phyloP scores from a whole-genome alignment of 2,888 invertebrate genomes.

The Troilus luridus region DNA sequence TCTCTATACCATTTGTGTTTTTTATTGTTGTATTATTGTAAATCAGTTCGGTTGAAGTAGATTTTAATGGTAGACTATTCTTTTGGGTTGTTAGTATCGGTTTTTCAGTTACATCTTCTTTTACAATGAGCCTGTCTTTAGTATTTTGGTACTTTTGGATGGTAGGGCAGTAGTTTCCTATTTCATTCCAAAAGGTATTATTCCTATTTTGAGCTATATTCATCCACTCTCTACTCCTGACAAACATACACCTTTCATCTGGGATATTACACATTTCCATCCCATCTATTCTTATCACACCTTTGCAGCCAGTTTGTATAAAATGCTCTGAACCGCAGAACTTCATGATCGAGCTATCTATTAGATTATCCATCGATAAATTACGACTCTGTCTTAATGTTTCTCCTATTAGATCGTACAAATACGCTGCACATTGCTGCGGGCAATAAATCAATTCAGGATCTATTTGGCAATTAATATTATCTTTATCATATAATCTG shows the following conservation, averaged over 20 bases:
- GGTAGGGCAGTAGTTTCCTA: slow-evolving; percentile 31
- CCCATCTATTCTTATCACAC: slow-evolving; percentile 32
- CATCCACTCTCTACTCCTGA: slow-evolving; percentile 28
- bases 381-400: slow-evolving; percentile 31
- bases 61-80: not conserved
- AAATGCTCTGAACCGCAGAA: slow-evolving; percentile 56
- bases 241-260: slow-evolving; percentile 48
- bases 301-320: slow-evolving; percentile 50
- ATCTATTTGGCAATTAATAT: slow-evolving; percentile 43
- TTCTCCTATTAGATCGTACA: slow-evolving; percentile 53
- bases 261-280: slow-evolving; percentile 48
- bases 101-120: not conserved
- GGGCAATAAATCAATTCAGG: slow-evolving; percentile 54
- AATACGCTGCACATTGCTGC: slow-evolving; percentile 53
- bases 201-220: not conserved
- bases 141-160: slow-evolving; percentile 25
- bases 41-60: not conserved
- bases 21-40: not conserved
- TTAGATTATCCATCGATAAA: slow-evolving; percentile 42
- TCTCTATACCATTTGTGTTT: not conserved
- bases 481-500: not conserved
- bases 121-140: not conserved
- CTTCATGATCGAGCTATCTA: slow-evolving; percentile 40
- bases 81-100: not conserved
- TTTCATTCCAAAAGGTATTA: slow-evolving; percentile 29